Conservation (phyloP, 2,888 invertebrate species). For the Seladonia tumulorum region DNA sequence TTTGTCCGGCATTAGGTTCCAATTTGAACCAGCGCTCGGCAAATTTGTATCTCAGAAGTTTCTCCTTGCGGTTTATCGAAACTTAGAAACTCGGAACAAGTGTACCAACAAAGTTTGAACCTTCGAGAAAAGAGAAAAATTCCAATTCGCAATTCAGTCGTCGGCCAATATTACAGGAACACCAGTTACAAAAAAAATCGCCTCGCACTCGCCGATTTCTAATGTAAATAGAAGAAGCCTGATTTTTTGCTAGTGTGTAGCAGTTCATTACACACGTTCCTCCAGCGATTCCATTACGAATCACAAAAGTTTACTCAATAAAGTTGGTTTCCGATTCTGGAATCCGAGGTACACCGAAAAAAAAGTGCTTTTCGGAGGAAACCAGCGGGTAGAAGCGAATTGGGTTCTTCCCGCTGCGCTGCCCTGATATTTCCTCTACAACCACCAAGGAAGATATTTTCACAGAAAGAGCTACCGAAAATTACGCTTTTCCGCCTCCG, state of each 20-base stretch:
- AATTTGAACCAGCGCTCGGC: no score
- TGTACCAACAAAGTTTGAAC: no score
- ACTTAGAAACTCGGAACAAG: no score
- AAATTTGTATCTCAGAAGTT: no score
- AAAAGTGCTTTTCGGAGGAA: not conserved
- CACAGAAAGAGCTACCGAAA: conserved; percentile 46
- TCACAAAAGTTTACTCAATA: not conserved
- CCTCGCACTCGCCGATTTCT: not conserved
- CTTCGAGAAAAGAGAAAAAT: no score
- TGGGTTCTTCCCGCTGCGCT: not conserved
- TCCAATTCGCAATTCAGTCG: no score
- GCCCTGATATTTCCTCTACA: conserved; percentile 31
- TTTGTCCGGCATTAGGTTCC: no score
- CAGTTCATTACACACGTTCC: no score
- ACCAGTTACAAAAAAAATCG: not conserved
- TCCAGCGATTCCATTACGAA: not conserved
- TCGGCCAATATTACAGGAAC: no score
- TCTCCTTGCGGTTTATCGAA: no score
- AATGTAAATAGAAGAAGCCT: not conserved
- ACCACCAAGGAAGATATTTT: conserved; percentile 39
- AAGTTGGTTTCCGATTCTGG: conserved; percentile 1
- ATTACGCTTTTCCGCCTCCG: conserved; percentile 54
- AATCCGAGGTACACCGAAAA: not conserved
- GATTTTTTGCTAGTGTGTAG: no score
- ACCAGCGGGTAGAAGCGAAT: not conserved